Conservation (phyloP, 1,140 invertebrate genomes). For the Theocolax elegans region DNA sequence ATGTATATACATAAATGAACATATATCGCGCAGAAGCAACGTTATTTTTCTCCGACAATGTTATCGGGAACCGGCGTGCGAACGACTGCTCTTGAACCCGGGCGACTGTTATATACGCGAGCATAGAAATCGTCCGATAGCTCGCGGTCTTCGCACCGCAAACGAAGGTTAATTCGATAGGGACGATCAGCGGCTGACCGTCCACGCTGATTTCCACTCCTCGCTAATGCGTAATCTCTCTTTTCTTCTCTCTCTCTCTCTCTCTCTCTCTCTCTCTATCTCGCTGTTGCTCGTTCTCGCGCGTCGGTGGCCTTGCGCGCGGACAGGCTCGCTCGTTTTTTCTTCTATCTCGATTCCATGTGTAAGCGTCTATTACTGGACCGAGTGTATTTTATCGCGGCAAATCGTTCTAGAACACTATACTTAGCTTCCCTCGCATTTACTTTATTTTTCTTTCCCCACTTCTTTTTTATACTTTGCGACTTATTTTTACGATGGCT, state of each 20-base stretch:
- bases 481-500: no score
- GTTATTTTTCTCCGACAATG: no score
- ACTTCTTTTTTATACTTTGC: neutral
- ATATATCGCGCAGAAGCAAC: no score
- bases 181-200: constrained; percentile 17
- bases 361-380: constrained; percentile 18
- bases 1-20: no score
- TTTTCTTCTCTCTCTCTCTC: neutral
- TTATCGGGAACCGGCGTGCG: no score
- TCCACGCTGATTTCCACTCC: constrained; percentile 12
- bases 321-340: neutral
- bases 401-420: neutral
- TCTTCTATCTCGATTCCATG: neutral
- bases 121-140: constrained; percentile 25
- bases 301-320: neutral
- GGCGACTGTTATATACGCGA: neutral
- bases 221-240: constrained; percentile 11
- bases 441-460: neutral
- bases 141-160: neutral
- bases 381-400: neutral
- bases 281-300: neutral
- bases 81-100: constrained; percentile 40
- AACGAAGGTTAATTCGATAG: constrained; percentile 44
- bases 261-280: neutral
- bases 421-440: neutral